Conservation (phyloP, 2,113 vertebrate genomes). For the Oncorhynchus kisutch region DNA sequence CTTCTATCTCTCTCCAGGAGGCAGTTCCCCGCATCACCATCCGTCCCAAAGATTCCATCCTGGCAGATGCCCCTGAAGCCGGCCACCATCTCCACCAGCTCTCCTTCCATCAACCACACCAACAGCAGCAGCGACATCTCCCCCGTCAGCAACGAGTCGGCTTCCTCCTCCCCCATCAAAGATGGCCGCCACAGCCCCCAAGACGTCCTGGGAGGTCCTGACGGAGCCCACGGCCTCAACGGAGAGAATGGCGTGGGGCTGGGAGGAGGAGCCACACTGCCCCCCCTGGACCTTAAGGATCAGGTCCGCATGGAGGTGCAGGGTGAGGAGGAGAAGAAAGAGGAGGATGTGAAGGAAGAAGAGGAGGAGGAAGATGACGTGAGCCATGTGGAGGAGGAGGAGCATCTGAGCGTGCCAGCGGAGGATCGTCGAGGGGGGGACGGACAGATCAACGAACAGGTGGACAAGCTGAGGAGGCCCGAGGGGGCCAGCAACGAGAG, state of each 20-base stretch:
- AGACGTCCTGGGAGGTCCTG: conserved; percentile 63
- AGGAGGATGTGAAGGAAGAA: conserved; percentile 81
- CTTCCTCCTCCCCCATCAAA: conserved; percentile 84
- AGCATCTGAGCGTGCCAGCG: conserved; percentile 82
- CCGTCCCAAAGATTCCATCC: conserved; percentile 89
- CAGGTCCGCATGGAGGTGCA: conserved; percentile 97
- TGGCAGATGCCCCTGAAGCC: conserved; percentile 96
- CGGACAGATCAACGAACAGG: conserved; percentile 95
- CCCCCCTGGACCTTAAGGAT: conserved; percentile 78
- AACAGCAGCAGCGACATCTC: conserved; percentile 99
- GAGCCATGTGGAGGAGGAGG: conserved; percentile 78
- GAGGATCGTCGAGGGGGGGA: conserved; percentile 91
- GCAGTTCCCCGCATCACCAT: conserved; percentile 93
- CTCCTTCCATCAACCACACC: conserved; percentile 76
- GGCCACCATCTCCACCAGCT: conserved; percentile 73
- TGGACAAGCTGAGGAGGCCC: conserved; percentile 91
- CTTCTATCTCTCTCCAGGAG: conserved; percentile 72
- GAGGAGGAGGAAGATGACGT: conserved; percentile 81
- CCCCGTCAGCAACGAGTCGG: conserved; percentile 89
- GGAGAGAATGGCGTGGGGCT: conserved; percentile 58
- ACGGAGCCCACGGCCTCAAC: conserved; percentile 70
- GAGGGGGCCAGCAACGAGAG: conserved; percentile 94
- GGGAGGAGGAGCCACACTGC: conserved; percentile 28
- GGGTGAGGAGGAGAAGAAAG: conserved; percentile 86
- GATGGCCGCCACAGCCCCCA: conserved; percentile 83